Evolutionary conservation across 2,797 vertebrate genomes (phyloP).

Genomic region (Pagetopsis macropterus): DNA sequence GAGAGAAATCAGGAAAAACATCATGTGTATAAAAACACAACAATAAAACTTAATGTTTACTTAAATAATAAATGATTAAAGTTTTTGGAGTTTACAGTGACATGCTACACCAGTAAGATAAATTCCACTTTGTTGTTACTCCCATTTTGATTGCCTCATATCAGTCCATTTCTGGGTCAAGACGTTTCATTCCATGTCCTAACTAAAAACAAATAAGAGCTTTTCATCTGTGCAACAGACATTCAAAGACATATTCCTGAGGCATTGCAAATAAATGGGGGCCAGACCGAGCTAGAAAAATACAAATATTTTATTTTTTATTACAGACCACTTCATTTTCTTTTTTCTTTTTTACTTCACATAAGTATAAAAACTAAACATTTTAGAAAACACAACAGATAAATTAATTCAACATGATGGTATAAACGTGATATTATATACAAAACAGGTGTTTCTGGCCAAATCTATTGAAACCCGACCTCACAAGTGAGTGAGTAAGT

Average conservation of each 20-base stretch:
- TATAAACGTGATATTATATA: neutral
- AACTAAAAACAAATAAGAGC: neutral
- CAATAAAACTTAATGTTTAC: conserved; percentile 27
- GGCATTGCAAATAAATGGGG: conserved; percentile 7
- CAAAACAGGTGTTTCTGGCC: neutral
- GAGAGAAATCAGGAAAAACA: neutral
- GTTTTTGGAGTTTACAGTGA: conserved; percentile 32
- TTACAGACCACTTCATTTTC: conserved; percentile 25
- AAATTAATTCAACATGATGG: conserved; percentile 2
- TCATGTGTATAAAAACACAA: too few relatives aligned
- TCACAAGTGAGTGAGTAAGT: neutral
- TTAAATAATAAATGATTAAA: neutral
- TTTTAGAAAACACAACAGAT: neutral
- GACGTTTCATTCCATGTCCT: neutral
- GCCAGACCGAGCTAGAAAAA: conserved; percentile 47
- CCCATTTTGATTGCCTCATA: conserved; percentile 36
- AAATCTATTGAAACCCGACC: neutral
- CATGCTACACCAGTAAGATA: neutral
- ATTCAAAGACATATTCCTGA: neutral
- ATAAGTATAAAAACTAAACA: neutral
- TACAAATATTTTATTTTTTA: conserved; percentile 71
- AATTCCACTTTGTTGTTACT: neutral
- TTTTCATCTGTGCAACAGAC: neutral
- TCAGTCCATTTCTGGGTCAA: neutral
- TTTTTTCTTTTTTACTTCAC: neutral